These are phyloP conservation scores for Diabrotica balteata DNA, from an alignment of 2,888 invertebrate species.

Conservation along the genomic window DNA sequence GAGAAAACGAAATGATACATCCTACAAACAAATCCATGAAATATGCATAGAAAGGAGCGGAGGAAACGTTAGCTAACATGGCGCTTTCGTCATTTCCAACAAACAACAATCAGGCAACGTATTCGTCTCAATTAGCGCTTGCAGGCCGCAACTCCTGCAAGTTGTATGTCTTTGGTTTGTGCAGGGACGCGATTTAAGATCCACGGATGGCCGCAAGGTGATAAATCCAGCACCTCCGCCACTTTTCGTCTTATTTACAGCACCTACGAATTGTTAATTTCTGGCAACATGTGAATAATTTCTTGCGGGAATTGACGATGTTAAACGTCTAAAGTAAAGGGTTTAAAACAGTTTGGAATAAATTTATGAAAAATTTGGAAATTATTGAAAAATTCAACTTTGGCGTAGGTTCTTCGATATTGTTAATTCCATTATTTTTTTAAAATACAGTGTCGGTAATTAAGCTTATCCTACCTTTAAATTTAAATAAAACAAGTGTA, in stretches of 20 bases:
- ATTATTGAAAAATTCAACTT: no score
- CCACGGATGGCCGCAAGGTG: slow-evolving; percentile 36
- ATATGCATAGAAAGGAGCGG: slow-evolving; percentile 49
- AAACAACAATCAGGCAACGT: slow-evolving; percentile 56
- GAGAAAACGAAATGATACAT: slow-evolving; percentile 8
- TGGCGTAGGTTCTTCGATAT: no score
- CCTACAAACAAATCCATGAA: slow-evolving; percentile 53
- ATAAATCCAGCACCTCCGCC: slow-evolving; percentile 38
- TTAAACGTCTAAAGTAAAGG: no score
- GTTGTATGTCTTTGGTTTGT: slow-evolving; percentile 55
- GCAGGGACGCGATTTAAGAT: slow-evolving; percentile 51
- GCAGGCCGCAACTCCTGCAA: slow-evolving; percentile 53
- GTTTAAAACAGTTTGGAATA: no score
- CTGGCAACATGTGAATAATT: not conserved
- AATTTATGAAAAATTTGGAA: no score
- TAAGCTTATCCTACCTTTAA: no score
- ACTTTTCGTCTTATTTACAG: slow-evolving; percentile 35
- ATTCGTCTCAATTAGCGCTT: slow-evolving; percentile 55
- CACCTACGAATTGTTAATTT: slow-evolving; percentile 30
- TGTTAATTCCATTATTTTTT: no score
- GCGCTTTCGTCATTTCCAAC: slow-evolving; percentile 34
- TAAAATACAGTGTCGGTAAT: no score
- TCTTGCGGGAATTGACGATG: not conserved
- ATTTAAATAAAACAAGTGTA: no score
- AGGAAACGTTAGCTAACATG: slow-evolving; percentile 4